Evolutionary conservation across 2,113 vertebrate species (phyloP).

Genomic region (Chloropsis cyanopogon): DNA sequence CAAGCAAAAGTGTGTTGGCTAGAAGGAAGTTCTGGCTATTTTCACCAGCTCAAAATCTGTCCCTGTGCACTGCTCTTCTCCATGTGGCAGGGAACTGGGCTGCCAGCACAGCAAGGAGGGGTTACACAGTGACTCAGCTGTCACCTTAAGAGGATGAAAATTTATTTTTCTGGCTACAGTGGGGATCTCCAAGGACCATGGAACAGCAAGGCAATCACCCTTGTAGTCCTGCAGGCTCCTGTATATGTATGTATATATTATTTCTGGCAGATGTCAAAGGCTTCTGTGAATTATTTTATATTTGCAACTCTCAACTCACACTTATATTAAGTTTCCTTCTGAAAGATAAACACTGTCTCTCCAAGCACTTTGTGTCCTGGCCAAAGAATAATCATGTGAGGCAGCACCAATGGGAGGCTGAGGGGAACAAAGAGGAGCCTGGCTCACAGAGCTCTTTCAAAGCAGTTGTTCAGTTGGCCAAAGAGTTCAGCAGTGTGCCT

Average conservation of each 20-base stretch:
- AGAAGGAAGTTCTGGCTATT: background rate
- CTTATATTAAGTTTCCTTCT: background rate
- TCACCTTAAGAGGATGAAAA: background rate
- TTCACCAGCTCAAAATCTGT: background rate
- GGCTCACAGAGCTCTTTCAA: constrained; percentile 27
- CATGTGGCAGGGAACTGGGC: background rate
- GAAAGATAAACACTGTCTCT: background rate
- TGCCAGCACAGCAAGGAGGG: background rate
- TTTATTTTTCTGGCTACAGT: background rate
- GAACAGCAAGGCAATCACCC: background rate
- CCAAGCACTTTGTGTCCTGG: constrained; percentile 29
- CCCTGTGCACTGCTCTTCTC: background rate
- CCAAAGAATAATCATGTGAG: constrained; percentile 44
- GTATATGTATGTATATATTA: background rate
- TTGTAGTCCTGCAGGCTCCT: background rate
- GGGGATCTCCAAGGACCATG: background rate
- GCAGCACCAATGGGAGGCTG: background rate
- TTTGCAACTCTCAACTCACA: background rate
- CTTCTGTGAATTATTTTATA: background rate
- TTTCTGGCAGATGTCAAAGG: background rate
- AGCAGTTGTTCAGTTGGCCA: background rate
- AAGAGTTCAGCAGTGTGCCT: background rate
- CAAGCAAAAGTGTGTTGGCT: background rate
- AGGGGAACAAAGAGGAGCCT: background rate
- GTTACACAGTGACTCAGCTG: accelerated